Percentiles rank a stretch among this genome's conserved stretches.
These are phyloP conservation scores for Protaetia brevitarsis DNA, from an alignment of 1,140 invertebrate genomes.

Conservation along the genomic window DNA sequence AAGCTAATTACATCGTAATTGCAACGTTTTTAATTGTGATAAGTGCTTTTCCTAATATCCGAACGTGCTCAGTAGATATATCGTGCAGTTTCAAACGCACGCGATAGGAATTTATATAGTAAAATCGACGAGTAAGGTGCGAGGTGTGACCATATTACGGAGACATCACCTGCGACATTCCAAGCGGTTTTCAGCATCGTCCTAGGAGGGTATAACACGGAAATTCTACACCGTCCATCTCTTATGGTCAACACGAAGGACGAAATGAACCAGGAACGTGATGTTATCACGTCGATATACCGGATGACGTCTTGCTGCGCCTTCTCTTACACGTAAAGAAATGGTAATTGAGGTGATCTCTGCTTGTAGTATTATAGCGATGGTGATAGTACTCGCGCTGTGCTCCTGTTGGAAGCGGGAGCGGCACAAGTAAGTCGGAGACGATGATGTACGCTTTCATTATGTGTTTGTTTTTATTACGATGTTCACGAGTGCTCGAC, in stretches of 20 bases:
- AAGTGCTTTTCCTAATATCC: not conserved
- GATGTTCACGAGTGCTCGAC: not conserved
- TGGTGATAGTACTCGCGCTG: slow-evolving; percentile 6
- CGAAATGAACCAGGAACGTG: not conserved
- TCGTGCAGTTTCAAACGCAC: not conserved
- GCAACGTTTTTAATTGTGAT: not conserved
- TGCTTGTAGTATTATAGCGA: slow-evolving; percentile 7
- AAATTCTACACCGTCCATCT: not conserved
- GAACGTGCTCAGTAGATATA: not conserved
- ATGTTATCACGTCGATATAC: not conserved
- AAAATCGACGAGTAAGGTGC: too few species aligned
- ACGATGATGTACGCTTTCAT: not conserved
- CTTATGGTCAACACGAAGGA: not conserved
- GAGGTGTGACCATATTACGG: not conserved
- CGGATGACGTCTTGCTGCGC: not conserved
- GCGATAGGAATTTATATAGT: too few species aligned
- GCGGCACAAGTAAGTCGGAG: slow-evolving; percentile 3
- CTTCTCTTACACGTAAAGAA: not conserved
- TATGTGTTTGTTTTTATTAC: not conserved
- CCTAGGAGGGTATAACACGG: not conserved
- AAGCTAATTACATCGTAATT: not conserved
- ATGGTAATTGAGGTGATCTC: slow-evolving; percentile 2
- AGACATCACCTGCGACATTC: not conserved
- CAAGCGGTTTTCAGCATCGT: not conserved
- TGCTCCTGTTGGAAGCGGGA: slow-evolving; percentile 22